Conservation (phyloP, 2,797 vertebrate species). For the Ctenopoma kingsleyae region DNA sequence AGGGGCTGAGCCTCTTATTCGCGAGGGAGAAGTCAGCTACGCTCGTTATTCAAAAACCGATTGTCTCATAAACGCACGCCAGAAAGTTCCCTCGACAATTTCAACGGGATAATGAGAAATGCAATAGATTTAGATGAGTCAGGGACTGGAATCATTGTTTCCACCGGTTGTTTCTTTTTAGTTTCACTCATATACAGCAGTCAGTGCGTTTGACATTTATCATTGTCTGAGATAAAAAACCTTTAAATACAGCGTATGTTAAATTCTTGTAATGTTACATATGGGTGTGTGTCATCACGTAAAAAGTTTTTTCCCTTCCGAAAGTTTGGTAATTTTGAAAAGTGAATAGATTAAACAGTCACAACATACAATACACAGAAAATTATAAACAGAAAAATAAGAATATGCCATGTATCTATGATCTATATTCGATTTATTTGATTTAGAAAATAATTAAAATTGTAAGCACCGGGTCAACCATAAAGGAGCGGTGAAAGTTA, state of each 20-base stretch:
- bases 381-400: not conserved
- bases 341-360: not conserved
- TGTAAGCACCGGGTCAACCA: not conserved
- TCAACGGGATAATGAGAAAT: constrained; percentile 75
- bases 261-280: constrained; percentile 2
- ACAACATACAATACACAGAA: not conserved
- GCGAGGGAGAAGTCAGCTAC: constrained; percentile 64
- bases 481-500: not conserved
- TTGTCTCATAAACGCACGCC: constrained; percentile 72
- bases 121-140: constrained; percentile 71
- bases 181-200: constrained; percentile 11
- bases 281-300: not conserved
- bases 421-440: not conserved
- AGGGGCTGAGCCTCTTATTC: constrained; percentile 70
- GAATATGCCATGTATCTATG: not conserved
- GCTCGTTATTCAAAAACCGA: constrained; percentile 74
- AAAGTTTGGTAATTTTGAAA: constrained; percentile 39
- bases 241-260: not conserved
- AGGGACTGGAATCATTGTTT: constrained; percentile 57
- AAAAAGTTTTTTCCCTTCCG: not conserved
- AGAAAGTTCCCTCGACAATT: constrained; percentile 77
- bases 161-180: constrained; percentile 29
- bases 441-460: not conserved
- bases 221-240: not conserved
- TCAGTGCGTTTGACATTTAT: not conserved